A percentile compares a stretch with the other conserved stretches of the same genome.
These are phyloP conservation scores for Papilio polyxenes DNA, from an alignment of 1,140 invertebrate genomes.

Conservation along the genomic window DNA sequence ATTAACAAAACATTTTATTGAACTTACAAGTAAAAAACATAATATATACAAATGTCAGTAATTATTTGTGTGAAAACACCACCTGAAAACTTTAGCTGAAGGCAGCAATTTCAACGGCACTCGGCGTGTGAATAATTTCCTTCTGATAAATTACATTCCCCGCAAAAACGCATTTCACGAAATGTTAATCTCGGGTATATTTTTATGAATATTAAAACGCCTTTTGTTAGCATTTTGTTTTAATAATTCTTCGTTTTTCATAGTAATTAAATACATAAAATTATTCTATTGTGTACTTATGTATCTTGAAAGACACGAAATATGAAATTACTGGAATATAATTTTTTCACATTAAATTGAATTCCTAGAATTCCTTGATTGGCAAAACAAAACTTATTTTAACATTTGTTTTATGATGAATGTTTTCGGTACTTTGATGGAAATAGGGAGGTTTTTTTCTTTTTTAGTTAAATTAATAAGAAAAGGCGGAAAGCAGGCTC, in stretches of 20 bases:
- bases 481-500: no score
- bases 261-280: not conserved
- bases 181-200: not conserved
- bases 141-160: conserved; percentile 19
- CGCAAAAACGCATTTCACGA: conserved; percentile 19
- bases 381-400: no score
- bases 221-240: not conserved
- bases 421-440: no score
- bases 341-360: no score
- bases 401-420: no score
- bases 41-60: not conserved
- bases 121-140: conserved; percentile 9
- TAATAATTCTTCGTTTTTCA: not conserved
- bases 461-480: no score
- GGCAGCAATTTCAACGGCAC: not conserved
- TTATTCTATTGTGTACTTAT: no score
- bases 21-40: not conserved
- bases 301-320: no score
- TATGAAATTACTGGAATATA: no score
- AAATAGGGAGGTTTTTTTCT: no score
- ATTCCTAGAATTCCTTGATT: no score
- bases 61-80: conserved; percentile 10
- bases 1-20: not conserved
- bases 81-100: conserved; percentile 17
- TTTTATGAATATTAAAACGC: not conserved